Evolutionary conservation across 1,140 invertebrate genomes (phyloP), one percentile per base, ranked within the genome.

Genomic region (Lepidostoma basale): DNA sequence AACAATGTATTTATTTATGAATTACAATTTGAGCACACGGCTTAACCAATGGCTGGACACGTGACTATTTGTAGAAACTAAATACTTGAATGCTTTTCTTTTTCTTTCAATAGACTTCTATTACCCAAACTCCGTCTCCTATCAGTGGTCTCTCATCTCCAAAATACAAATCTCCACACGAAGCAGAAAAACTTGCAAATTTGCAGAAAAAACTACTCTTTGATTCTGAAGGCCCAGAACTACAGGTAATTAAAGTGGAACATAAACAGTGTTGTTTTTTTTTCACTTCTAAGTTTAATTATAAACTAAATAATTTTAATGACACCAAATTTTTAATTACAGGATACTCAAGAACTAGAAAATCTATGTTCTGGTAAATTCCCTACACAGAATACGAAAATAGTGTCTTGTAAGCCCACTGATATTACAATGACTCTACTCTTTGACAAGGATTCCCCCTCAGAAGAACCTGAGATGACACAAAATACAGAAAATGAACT

Each of bases 401-500:
- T 9, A 10, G 8, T 6, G 16, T 26, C 60, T 10, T 25, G 36
- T 42, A 62, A 25, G 22, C 18, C 33, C 3, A n/a, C 18, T 20
- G 25, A 47, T 6, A 18, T 63, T 16, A 28, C 60, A 9, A 63
- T 63, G 30, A 20, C 47, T n/a, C 16, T 18, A 23, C 8, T 30
- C 3, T 49, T 63, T 18, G 9, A 30, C 52, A 52, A 58, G 0
- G 23, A 45, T 3, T n/a, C 16, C 10, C 26, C 26, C n/a, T 25
- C 28, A 40, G 8, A 22, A 22, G 22, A 3, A 22, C 16, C 14
- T n/a, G 28, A 59, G 39, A 62, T 69, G 58, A 47, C 67, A 6
- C 67, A 69, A 25, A 64, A 69, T 44, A 73, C 67, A 9, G 72
- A 73, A 30, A 70, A 81, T 18, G 82, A 85, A 49, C 69, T 84